Conservation (phyloP, 2,888 invertebrate species). For the Digitonthophagus gazella region DNA sequence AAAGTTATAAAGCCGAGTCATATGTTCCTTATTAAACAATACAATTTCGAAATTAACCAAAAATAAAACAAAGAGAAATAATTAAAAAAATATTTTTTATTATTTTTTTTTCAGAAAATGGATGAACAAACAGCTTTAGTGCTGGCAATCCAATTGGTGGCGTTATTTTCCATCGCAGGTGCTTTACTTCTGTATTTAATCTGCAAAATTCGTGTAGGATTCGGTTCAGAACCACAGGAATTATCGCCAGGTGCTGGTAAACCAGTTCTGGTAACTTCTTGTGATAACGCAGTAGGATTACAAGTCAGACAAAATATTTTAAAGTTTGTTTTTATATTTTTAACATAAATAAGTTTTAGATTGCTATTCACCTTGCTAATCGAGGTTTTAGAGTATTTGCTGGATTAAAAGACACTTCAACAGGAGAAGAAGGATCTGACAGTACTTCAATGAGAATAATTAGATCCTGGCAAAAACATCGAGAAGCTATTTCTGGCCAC, state of each 20-base stretch:
- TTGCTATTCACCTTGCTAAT: slow-evolving; percentile 69
- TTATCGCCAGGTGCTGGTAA: slow-evolving; percentile 63
- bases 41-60: no score
- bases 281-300: slow-evolving; percentile 75
- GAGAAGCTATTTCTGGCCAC: slow-evolving; percentile 44
- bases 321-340: not conserved
- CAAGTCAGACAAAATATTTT: slow-evolving; percentile 55
- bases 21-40: no score
- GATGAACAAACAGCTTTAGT: slow-evolving; percentile 79
- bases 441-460: slow-evolving; percentile 58
- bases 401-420: slow-evolving; percentile 60
- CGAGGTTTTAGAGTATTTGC: slow-evolving; percentile 78
- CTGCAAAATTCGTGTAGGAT: slow-evolving; percentile 66
- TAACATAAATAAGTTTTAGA: slow-evolving; percentile 43
- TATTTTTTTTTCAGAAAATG: slow-evolving; percentile 52
- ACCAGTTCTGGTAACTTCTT: slow-evolving; percentile 75
- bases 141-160: slow-evolving; percentile 76
- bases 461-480: slow-evolving; percentile 53
- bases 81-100: not conserved
- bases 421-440: slow-evolving; percentile 57
- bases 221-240: slow-evolving; percentile 49
- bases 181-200: slow-evolving; percentile 75
- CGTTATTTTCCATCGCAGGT: slow-evolving; percentile 80
- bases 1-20: no score
- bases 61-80: no score